Base-by-base conservation (phyloP, 2,797 vertebrate species). In the Nasua narica region DNA sequence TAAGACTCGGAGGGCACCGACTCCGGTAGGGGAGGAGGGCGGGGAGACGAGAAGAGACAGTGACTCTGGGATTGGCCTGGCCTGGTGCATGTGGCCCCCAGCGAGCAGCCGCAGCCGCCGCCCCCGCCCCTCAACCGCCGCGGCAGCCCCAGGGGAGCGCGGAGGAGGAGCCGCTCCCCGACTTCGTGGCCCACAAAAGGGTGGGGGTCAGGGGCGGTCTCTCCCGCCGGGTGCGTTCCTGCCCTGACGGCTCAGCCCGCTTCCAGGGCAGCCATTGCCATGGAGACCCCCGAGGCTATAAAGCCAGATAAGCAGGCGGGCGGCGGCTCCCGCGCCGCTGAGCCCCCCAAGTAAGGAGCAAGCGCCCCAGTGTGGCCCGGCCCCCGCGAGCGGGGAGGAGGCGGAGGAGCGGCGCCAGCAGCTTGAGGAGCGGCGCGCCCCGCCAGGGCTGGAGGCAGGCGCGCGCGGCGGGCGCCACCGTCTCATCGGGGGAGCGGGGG, bases 381-480 rank as follows among this genome's bases (percentile, higher is more conserved):
- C 98, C 97, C 96, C 97, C 97, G 96, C 96, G 72, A 50, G 88
- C 95, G 56, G 86, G 92, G 97, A 96, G 97, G 98, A 97, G 97
- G 97, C 83, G 96, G 97, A 94, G 95, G 86, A 96, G 60, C 96
- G 96, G 95, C 96, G 96, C 92, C 85, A 67, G 91, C 91, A 97
- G 96, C 97, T 92, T 40, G 92, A 91, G 87, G 81, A 97, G 96
- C 93, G 37, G 97, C 90, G 95, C 96, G 93, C 97, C 96, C 94
- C 90, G 92, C 97, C 96, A 79, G 94, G 95, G 92, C 93, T 84
- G 58, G 96, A 96, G 90, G 95, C 93, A 93, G 82, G 95, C 81
- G 76, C 69, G 84, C 95, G 2, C 60, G 52, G 95, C 97, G 76
- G 95, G 96, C 81, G 84, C 91, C 91, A 87, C 96, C 65, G 78